Percentiles rank a stretch among this genome's conserved stretches.
Evolutionary conservation across 2,113 vertebrate species (phyloP).

Genomic region (Reinhardtius hippoglossoides): DNA sequence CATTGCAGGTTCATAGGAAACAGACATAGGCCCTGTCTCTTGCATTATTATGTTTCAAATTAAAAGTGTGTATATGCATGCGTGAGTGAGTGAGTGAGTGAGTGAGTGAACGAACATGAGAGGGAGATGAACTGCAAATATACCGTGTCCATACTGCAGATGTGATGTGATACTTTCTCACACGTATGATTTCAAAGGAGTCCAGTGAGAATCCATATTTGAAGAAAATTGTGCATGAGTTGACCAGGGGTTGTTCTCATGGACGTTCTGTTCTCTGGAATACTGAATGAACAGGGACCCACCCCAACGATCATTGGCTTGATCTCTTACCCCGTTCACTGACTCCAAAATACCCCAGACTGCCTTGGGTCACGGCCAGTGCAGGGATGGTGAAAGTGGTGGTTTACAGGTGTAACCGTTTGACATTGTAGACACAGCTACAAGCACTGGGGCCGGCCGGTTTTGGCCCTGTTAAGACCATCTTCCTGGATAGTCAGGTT

Average conservation of each 20-base stretch:
- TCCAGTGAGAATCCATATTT: conserved; percentile 45
- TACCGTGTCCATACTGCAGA: conserved; percentile 48
- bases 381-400: conserved; percentile 62
- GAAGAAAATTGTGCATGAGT: conserved; percentile 39
- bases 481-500: conserved; percentile 70
- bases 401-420: conserved; percentile 75
- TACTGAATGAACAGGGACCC: conserved; percentile 29
- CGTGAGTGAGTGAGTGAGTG: conserved; percentile 5
- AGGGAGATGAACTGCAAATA: conserved; percentile 25
- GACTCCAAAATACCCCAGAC: conserved; percentile 56
- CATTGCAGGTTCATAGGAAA: conserved; percentile 86
- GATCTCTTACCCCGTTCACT: conserved; percentile 40
- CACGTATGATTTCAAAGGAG: conserved; percentile 54
- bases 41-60: conserved; percentile 82
- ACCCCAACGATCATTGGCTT: conserved; percentile 30
- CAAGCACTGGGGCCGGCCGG: conserved; percentile 44
- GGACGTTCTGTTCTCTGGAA: not conserved
- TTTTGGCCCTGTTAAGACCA: conserved; percentile 56
- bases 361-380: conserved; percentile 56
- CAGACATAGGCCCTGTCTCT: conserved; percentile 78
- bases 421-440: conserved; percentile 62
- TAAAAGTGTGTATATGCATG: conserved; percentile 46
- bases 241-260: conserved; percentile 17
- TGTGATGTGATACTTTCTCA: conserved; percentile 49
- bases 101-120: not conserved